Evolutionary conservation across 2,113 vertebrate species (phyloP).

Genomic region (Cololabis saira): DNA sequence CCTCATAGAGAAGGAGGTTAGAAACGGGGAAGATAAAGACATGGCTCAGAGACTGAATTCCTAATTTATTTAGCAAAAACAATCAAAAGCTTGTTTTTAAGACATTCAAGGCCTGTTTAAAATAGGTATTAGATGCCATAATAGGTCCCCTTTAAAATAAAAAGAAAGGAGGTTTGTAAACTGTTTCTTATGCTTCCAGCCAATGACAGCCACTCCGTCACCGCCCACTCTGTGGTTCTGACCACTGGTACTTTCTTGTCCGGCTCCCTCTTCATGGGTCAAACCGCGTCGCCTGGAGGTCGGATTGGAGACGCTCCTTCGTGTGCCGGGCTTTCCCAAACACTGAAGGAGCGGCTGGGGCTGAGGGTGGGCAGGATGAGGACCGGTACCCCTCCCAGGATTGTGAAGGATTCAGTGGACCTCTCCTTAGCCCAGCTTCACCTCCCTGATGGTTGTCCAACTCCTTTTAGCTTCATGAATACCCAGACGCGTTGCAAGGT

Average conservation of each 20-base stretch:
- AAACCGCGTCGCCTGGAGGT: slow-evolving; percentile 85
- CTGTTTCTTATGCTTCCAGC: slow-evolving; percentile 68
- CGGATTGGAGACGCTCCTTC: slow-evolving; percentile 92
- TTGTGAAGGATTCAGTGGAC: slow-evolving; percentile 87
- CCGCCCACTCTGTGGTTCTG: slow-evolving; percentile 86
- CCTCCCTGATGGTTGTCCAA: slow-evolving; percentile 81
- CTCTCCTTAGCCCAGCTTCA: slow-evolving; percentile 79
- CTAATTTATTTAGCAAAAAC: no score
- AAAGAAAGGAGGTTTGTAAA: not conserved
- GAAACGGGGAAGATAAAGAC: no score
- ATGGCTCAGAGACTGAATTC: no score
- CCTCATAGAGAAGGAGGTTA: no score
- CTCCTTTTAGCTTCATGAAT: slow-evolving; percentile 94
- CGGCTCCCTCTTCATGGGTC: slow-evolving; percentile 87
- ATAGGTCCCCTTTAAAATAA: no score
- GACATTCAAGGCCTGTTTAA: no score
- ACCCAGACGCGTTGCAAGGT: slow-evolving; percentile 75
- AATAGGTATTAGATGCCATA: no score
- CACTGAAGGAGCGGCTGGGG: slow-evolving; percentile 85
- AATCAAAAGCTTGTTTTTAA: no score
- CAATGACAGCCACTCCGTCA: slow-evolving; percentile 73
- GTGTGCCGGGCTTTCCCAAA: slow-evolving; percentile 85
- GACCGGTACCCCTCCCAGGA: slow-evolving; percentile 93
- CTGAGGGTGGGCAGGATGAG: slow-evolving; percentile 89
- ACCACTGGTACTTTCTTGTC: slow-evolving; percentile 95